Percentiles rank a stretch among this genome's conserved stretches.
Conservation (phyloP, 2,888 invertebrate genomes). For the Cremastinae sp. region DNA sequence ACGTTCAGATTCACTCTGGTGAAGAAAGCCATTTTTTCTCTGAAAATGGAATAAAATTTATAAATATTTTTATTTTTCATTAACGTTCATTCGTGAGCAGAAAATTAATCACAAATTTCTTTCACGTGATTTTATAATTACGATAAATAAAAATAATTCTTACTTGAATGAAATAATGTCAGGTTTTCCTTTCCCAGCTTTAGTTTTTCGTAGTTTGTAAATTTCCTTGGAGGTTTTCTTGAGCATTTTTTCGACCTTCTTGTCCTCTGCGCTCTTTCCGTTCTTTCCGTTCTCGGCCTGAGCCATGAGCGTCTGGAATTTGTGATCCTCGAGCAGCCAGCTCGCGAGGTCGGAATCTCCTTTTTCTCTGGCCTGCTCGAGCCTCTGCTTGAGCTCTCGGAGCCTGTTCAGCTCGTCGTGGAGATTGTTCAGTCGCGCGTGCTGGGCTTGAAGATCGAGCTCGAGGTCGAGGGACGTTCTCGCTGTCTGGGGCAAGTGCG, state of each 20-base stretch:
- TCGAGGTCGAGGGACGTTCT: constrained; percentile 95
- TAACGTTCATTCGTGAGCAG: too few species aligned
- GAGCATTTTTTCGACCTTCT: constrained; percentile 89
- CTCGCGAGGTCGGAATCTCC: constrained; percentile 91
- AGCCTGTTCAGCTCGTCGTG: constrained; percentile 92
- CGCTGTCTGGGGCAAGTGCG: constrained; percentile 83
- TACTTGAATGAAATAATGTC: constrained; percentile 96
- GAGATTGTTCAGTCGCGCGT: constrained; percentile 90
- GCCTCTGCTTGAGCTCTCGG: constrained; percentile 88
- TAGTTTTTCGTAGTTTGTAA: constrained; percentile 92
- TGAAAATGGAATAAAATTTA: constrained; percentile 80
- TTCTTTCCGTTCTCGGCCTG: constrained; percentile 82
- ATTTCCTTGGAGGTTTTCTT: constrained; percentile 95
- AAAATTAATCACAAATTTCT: constrained; percentile 11
- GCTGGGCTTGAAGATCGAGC: constrained; percentile 95
- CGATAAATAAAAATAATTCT: constrained; percentile 77
- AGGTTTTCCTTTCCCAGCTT: constrained; percentile 93
- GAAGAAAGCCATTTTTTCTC: constrained; percentile 98
- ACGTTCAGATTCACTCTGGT: constrained; percentile 90
- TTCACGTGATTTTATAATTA: constrained; percentile 13
- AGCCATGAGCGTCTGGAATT: constrained; percentile 87
- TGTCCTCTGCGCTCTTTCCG: constrained; percentile 84
- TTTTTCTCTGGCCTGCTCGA: constrained; percentile 92
- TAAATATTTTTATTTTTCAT: too few species aligned
- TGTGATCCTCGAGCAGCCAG: constrained; percentile 93